Evolutionary conservation across 2,113 vertebrate species (phyloP).

Genomic region (Holacanthus passer): DNA sequence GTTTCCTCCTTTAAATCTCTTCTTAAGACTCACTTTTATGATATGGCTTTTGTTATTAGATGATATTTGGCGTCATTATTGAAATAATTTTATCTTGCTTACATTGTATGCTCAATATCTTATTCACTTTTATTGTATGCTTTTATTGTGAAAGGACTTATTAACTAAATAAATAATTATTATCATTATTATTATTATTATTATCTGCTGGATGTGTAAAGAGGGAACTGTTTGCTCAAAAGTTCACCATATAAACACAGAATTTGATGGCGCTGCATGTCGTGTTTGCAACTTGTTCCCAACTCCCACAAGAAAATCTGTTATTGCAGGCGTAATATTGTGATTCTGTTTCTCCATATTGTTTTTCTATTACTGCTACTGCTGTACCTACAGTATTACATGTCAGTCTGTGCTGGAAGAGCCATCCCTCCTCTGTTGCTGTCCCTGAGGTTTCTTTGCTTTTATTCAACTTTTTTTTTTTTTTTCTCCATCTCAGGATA

Average conservation of each 20-base stretch:
- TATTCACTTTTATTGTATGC: too few relatives aligned
- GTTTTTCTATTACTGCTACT: background rate
- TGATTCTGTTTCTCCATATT: background rate
- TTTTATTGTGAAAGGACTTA: too few relatives aligned
- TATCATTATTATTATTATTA: too few relatives aligned
- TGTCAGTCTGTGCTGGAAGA: background rate
- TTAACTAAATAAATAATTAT: too few relatives aligned
- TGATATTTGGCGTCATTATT: too few relatives aligned
- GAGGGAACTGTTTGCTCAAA: background rate
- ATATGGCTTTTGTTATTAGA: too few relatives aligned
- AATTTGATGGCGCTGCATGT: background rate
- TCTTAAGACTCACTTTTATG: too few relatives aligned
- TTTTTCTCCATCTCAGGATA: background rate
- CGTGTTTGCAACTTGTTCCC: background rate
- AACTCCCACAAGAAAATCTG: background rate
- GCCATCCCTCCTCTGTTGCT: background rate
- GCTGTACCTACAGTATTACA: background rate
- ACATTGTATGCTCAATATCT: too few relatives aligned
- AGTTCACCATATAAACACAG: background rate
- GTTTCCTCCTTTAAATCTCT: too few relatives aligned
- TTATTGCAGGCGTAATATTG: conserved; percentile 1
- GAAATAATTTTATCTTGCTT: too few relatives aligned
- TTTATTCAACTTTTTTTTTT: background rate
- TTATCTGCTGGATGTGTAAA: background rate
- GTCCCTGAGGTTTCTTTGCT: background rate